Conservation (phyloP, 1,140 invertebrate genomes). For the Macrobrachium rosenbergii region DNA sequence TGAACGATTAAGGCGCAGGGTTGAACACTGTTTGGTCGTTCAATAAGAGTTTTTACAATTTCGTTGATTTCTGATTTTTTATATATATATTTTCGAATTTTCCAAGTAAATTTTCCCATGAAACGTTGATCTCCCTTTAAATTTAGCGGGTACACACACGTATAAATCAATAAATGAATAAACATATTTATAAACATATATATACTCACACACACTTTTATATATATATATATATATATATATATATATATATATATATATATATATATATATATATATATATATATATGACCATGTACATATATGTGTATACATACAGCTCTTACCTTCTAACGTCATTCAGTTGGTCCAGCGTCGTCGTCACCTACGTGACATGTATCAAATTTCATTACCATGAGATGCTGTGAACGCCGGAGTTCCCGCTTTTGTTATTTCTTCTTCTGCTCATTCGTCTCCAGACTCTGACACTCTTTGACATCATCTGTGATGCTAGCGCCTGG, state of each 20-base stretch:
- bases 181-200: not conserved
- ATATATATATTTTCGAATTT: not conserved
- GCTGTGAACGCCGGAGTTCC: too few species aligned
- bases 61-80: not conserved
- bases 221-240: constrained; percentile 27
- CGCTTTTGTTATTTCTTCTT: too few species aligned
- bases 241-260: constrained; percentile 8
- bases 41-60: not conserved
- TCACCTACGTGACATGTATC: too few species aligned
- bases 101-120: not conserved
- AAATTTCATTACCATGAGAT: too few species aligned
- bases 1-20: too few species aligned
- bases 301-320: too few species aligned
- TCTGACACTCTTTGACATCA: too few species aligned
- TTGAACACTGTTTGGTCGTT: too few species aligned
- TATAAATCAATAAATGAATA: not conserved
- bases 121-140: not conserved
- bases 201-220: not conserved
- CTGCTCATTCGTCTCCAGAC: too few species aligned
- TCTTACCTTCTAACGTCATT: too few species aligned
- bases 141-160: not conserved
- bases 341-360: too few species aligned
- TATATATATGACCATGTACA: not conserved
- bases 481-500: too few species aligned
- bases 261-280: constrained; percentile 33